Evolutionary conservation across 1,140 invertebrate species (phyloP).

Genomic region (Heterodera schachtii): DNA sequence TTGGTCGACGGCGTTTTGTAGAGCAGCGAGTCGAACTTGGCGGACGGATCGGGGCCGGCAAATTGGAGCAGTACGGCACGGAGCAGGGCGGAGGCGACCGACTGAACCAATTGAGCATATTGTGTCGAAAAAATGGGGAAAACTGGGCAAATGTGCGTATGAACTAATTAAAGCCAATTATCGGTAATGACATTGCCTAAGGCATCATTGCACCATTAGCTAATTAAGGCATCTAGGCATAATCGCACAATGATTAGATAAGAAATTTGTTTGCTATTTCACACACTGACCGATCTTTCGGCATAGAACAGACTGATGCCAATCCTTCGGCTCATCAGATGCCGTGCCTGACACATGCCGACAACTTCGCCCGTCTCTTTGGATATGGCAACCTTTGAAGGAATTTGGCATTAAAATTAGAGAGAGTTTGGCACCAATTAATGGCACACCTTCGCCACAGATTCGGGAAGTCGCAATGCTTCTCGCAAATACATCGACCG

Average conservation of each 20-base stretch:
- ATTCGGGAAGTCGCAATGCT: not conserved
- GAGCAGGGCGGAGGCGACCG: not conserved
- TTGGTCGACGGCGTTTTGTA: slow-evolving; percentile 4
- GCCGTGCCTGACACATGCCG: slow-evolving; percentile 1
- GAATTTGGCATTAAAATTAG: not conserved
- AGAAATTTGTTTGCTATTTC: too few relatives aligned
- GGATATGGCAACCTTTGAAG: not conserved
- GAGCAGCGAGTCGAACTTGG: not conserved
- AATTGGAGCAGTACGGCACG: not conserved
- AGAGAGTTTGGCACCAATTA: not conserved
- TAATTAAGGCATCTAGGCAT: too few relatives aligned
- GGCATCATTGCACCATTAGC: too few relatives aligned
- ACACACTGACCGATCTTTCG: not conserved
- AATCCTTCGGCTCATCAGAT: not conserved
- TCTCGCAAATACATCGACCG: not conserved
- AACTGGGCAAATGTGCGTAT: too few relatives aligned
- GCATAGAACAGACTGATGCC: slow-evolving; percentile 1
- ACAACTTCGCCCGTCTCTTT: not conserved
- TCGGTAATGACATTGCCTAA: too few relatives aligned
- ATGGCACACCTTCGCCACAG: not conserved
- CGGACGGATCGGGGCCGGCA: not conserved
- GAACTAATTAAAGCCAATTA: not conserved
- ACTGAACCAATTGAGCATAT: not conserved
- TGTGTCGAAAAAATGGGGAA: not conserved
- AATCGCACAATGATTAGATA: too few relatives aligned